Percentiles rank a stretch among this genome's conserved stretches.
Evolutionary conservation across 2,888 invertebrate genomes (phyloP).

Genomic region (Troides aeacus): DNA sequence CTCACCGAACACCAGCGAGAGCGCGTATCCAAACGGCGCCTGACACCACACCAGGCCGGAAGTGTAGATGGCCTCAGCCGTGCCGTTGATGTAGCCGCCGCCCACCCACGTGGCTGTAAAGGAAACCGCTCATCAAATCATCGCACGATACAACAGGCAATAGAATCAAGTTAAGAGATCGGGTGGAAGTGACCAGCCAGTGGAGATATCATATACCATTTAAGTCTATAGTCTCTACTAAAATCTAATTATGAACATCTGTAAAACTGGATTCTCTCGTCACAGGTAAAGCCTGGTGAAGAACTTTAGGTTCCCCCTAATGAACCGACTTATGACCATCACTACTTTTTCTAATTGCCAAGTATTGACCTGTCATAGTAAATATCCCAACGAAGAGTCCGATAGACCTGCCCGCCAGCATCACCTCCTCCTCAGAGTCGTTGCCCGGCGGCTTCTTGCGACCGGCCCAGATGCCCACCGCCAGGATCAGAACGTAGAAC

Average conservation of each 20-base stretch:
- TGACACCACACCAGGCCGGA: slow-evolving; percentile 97
- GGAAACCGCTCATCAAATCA: background rate
- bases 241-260: too few relatives aligned
- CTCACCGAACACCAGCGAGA: slow-evolving; percentile 96
- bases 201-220: too few relatives aligned
- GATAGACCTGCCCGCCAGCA: slow-evolving; percentile 98
- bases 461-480: slow-evolving; percentile 98
- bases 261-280: too few relatives aligned
- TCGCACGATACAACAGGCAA: too few relatives aligned
- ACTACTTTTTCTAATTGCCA: too few relatives aligned
- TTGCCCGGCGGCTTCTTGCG: slow-evolving; percentile 94
- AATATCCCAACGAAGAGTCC: slow-evolving; percentile 98
- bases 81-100: slow-evolving; percentile 99
- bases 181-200: too few relatives aligned
- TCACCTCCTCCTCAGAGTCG: slow-evolving; percentile 97
- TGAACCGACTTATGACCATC: too few relatives aligned
- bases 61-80: slow-evolving; percentile 97
- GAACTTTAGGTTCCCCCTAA: too few relatives aligned
- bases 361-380: slow-evolving; percentile 94
- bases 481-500: slow-evolving; percentile 97
- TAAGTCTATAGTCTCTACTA: too few relatives aligned
- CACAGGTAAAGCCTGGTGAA: too few relatives aligned
- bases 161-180: too few relatives aligned
- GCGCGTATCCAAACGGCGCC: slow-evolving; percentile 99
- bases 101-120: slow-evolving; percentile 98